phyloP scores from a whole-genome alignment of 2,113 vertebrate genomes.

The Trachemys scripta region DNA sequence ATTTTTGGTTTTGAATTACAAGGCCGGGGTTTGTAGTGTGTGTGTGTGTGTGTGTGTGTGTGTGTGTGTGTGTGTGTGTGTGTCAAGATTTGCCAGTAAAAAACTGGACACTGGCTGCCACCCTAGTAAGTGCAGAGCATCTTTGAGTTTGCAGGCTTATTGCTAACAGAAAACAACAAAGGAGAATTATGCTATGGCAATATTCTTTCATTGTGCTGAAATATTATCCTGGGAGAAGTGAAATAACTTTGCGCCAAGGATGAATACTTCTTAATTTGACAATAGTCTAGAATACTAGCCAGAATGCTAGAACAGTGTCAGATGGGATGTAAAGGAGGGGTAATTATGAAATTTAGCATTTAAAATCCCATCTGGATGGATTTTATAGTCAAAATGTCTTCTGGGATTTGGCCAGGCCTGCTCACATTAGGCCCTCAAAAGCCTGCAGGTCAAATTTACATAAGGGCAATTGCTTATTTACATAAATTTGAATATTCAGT shows the following conservation, averaged over 20 bases:
- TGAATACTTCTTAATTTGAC: background rate
- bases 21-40: background rate
- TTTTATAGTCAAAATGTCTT: background rate
- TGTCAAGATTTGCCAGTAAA: background rate
- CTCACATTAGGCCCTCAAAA: background rate
- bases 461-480: background rate
- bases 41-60: background rate
- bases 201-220: background rate
- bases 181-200: background rate
- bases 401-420: background rate
- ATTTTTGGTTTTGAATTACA: background rate
- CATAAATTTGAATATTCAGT: background rate
- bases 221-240: background rate
- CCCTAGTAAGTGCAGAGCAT: background rate
- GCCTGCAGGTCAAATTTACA: constrained; percentile 20
- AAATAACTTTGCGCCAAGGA: background rate
- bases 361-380: constrained; percentile 20
- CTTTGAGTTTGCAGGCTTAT: rapidly evolving
- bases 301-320: background rate
- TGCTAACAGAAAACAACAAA: background rate
- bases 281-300: background rate
- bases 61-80: too few relatives aligned
- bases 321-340: background rate
- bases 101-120: background rate
- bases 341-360: background rate